Percentiles rank a stretch among this genome's conserved stretches.
Conservation (phyloP, 2,888 invertebrate species). For the Acleris cristana region DNA sequence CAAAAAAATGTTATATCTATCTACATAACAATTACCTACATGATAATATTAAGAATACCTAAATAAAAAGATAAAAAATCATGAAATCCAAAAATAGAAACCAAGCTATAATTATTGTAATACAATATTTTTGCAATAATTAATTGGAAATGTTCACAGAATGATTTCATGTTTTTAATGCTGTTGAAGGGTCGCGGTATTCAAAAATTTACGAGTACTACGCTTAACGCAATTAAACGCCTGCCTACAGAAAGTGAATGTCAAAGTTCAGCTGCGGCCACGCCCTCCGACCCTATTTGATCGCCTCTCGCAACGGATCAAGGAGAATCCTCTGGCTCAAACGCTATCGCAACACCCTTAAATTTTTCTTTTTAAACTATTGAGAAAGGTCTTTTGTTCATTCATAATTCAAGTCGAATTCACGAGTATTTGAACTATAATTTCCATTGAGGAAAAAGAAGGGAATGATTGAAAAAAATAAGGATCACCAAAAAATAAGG, state of each 20-base stretch:
- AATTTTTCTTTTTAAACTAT: too few species aligned
- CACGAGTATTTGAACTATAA: not conserved
- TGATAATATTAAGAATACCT: too few species aligned
- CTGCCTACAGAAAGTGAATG: constrained; percentile 49
- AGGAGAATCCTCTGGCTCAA: constrained; percentile 24
- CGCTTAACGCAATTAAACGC: constrained; percentile 18
- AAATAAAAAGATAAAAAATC: too few species aligned
- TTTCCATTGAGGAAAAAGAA: not conserved
- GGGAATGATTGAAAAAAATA: not conserved
- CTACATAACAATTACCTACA: too few species aligned
- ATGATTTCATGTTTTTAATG: not conserved
- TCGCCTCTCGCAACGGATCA: constrained; percentile 61
- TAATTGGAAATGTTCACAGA: not conserved
- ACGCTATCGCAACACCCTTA: constrained; percentile 25
- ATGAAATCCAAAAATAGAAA: too few species aligned
- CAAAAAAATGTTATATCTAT: too few species aligned
- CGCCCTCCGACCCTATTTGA: constrained; percentile 66
- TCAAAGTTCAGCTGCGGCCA: constrained; percentile 69
- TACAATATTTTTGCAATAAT: not conserved
- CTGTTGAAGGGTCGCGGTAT: constrained; percentile 2
- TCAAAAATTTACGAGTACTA: constrained; percentile 17
- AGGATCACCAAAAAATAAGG: not conserved
- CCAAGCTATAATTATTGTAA: too few species aligned
- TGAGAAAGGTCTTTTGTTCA: too few species aligned
- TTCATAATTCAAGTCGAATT: too few species aligned